Evolutionary conservation across 35 echinoderm and acorn worm genomes (phyloP).

Genomic region (Apostichopus californicus): DNA sequence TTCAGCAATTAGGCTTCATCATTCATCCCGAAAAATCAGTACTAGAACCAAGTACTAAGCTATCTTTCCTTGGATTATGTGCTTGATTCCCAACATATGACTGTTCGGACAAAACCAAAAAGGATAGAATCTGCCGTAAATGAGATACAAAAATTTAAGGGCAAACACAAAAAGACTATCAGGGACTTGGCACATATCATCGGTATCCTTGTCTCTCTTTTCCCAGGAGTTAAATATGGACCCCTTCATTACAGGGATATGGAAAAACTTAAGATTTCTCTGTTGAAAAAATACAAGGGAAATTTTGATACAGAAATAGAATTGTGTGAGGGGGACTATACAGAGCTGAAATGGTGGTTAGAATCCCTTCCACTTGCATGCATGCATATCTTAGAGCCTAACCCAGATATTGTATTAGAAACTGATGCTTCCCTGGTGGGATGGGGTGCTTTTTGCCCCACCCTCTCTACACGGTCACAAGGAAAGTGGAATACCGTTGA

Average conservation of each 20-base stretch:
- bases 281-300: background rate
- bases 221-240: constrained; percentile 50
- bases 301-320: constrained; percentile 24
- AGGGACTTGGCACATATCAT: constrained; percentile 47
- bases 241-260: constrained; percentile 42
- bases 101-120: too few relatives aligned
- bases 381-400: background rate
- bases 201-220: constrained; percentile 44
- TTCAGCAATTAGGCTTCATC: background rate
- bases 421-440: constrained; percentile 48
- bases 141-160: constrained; percentile 13
- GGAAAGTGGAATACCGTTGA: too few relatives aligned
- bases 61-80: too few relatives aligned
- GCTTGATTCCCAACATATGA: too few relatives aligned
- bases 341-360: constrained; percentile 54
- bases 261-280: constrained; percentile 25
- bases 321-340: background rate
- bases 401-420: constrained; percentile 43
- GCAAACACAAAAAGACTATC: constrained; percentile 36
- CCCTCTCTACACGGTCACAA: too few relatives aligned
- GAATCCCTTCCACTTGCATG: background rate
- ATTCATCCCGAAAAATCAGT: too few relatives aligned
- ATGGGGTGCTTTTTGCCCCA: constrained; percentile 44
- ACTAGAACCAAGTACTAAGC: too few relatives aligned
- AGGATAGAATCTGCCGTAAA: background rate